These are phyloP conservation scores for Dendrolimus punctatus DNA, from an alignment of 1,140 invertebrate genomes.

Conservation along the genomic window DNA sequence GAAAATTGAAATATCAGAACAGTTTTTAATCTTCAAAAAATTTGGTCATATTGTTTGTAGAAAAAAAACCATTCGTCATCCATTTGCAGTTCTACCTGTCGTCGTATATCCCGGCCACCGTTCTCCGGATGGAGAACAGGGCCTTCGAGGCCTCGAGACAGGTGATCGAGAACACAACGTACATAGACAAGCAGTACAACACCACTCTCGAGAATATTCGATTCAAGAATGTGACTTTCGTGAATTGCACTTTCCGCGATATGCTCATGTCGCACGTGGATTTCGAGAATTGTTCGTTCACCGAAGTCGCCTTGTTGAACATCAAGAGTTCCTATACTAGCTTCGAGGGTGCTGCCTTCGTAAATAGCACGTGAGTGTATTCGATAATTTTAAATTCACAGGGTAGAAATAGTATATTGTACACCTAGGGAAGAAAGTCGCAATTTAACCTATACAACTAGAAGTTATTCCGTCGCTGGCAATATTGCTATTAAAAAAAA, in stretches of 20 bases:
- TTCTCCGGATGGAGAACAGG: constrained; percentile 39
- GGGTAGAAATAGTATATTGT: too few relatives aligned
- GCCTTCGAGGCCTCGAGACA: constrained; percentile 37
- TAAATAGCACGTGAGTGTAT: constrained; percentile 61
- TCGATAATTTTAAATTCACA: not conserved
- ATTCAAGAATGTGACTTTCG: constrained; percentile 54
- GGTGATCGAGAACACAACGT: constrained; percentile 23
- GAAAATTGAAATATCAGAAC: too few relatives aligned
- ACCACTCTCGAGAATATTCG: constrained; percentile 53
- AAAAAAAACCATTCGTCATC: too few relatives aligned
- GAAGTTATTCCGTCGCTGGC: too few relatives aligned
- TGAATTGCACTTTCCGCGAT: constrained; percentile 58
- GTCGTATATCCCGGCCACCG: constrained; percentile 46
- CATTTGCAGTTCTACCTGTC: constrained; percentile 56
- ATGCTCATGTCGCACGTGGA: constrained; percentile 64
- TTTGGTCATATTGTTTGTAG: too few relatives aligned
- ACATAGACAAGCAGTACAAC: constrained; percentile 42
- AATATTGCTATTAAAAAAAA: too few relatives aligned
- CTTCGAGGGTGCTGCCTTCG: constrained; percentile 52
- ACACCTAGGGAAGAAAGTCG: too few relatives aligned
- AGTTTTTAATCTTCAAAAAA: too few relatives aligned
- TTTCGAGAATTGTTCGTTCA: constrained; percentile 64
- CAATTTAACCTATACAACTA: too few relatives aligned
- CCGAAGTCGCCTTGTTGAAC: constrained; percentile 57
- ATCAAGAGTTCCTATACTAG: constrained; percentile 60